These are phyloP conservation scores for Nasonia longicornis DNA, from an alignment of 1,140 invertebrate species.

Conservation along the genomic window DNA sequence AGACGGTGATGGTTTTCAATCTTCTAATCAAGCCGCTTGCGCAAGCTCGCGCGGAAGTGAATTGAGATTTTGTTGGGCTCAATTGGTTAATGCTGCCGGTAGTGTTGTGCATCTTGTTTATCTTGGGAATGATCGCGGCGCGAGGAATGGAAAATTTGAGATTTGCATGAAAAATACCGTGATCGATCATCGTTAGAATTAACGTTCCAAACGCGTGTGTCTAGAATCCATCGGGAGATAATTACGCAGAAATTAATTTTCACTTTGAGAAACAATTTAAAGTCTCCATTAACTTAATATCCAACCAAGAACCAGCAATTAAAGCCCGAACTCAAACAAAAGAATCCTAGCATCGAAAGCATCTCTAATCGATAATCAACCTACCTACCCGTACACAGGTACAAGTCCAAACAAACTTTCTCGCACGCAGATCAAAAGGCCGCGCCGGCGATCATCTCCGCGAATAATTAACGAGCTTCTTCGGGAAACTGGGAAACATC, in stretches of 20 bases:
- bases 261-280: background rate
- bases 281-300: too few species aligned
- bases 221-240: too few species aligned
- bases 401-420: slow-evolving; percentile 15
- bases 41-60: background rate
- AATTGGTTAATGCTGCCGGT: slow-evolving; percentile 7
- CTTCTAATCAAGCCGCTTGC: slow-evolving; percentile 14
- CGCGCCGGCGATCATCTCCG: background rate
- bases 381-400: background rate
- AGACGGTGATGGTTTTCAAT: slow-evolving; percentile 26
- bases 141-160: background rate
- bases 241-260: too few species aligned
- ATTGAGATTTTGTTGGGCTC: background rate
- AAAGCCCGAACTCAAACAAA: too few species aligned
- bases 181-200: background rate
- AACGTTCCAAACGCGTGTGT: too few species aligned
- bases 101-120: slow-evolving; percentile 43
- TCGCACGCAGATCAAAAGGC: background rate
- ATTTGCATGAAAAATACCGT: background rate
- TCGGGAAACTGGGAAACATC: background rate
- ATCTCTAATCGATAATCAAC: background rate
- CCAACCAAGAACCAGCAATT: too few species aligned
- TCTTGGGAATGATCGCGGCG: background rate
- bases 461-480: slow-evolving; percentile 22
- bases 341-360: too few species aligned